Conservation (phyloP, 2,888 invertebrate species). For the Tortrix viridana region DNA sequence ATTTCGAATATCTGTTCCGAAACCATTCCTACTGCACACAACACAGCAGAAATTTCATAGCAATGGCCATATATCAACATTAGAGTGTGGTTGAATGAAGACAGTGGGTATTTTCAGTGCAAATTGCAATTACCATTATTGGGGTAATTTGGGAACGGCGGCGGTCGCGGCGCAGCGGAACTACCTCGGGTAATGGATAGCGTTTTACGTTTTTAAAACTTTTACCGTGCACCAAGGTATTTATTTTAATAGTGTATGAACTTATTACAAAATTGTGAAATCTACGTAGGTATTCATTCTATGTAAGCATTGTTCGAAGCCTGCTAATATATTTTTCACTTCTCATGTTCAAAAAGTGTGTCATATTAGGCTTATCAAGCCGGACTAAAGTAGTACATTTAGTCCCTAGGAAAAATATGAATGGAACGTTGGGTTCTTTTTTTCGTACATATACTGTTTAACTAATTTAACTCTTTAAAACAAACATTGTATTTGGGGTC, state of each 20-base stretch:
- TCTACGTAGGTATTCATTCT: too few species aligned
- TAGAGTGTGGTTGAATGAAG: constrained; percentile 68
- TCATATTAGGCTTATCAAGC: too few species aligned
- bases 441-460: too few species aligned
- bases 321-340: too few species aligned
- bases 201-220: constrained; percentile 56
- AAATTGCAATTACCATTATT: constrained; percentile 79
- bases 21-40: background rate
- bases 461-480: too few species aligned
- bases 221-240: constrained; percentile 18
- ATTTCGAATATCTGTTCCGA: background rate
- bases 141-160: constrained; percentile 69
- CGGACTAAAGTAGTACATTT: too few species aligned
- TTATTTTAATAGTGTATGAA: background rate
- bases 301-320: too few species aligned
- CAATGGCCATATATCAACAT: constrained; percentile 59
- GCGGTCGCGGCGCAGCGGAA: constrained; percentile 42
- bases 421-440: too few species aligned
- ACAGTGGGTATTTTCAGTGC: constrained; percentile 69
- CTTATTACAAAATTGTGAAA: too few species aligned
- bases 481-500: too few species aligned
- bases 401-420: too few species aligned
- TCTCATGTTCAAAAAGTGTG: too few species aligned
- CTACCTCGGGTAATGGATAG: constrained; percentile 39
- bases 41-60: constrained; percentile 29